Conservation (phyloP, 2,113 vertebrate species). For the Grantiella picta region DNA sequence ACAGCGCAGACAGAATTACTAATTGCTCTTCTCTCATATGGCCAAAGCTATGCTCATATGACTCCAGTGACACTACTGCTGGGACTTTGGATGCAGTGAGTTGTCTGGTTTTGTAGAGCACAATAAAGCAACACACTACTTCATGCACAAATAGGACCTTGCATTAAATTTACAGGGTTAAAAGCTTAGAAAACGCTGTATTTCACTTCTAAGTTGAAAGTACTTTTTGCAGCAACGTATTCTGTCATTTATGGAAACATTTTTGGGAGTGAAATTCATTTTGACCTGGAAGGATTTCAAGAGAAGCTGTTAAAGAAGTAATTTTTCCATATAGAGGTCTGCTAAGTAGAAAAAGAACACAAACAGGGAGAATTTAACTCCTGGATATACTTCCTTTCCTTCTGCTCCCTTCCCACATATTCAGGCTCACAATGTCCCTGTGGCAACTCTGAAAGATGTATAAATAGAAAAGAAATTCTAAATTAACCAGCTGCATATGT, state of each 20-base stretch:
- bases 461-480: constrained; percentile 5
- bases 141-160: not conserved
- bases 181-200: not conserved
- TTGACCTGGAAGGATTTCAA: not conserved
- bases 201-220: not conserved
- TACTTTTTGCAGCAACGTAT: not conserved
- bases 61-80: not conserved
- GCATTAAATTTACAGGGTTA: not conserved
- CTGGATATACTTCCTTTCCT: not conserved
- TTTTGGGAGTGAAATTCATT: not conserved
- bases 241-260: not conserved
- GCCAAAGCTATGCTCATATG: fast-evolving
- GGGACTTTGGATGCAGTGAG: not conserved
- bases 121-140: not conserved
- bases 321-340: not conserved
- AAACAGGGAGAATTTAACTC: not conserved
- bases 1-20: not conserved
- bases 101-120: not conserved
- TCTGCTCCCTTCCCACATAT: not conserved
- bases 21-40: not conserved
- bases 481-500: not conserved
- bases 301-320: not conserved
- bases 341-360: not conserved
- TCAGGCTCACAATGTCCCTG: not conserved
- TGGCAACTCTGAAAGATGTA: not conserved